phyloP scores from a whole-genome alignment of 2,113 vertebrate genomes.

The Notarius quadriscutis region DNA sequence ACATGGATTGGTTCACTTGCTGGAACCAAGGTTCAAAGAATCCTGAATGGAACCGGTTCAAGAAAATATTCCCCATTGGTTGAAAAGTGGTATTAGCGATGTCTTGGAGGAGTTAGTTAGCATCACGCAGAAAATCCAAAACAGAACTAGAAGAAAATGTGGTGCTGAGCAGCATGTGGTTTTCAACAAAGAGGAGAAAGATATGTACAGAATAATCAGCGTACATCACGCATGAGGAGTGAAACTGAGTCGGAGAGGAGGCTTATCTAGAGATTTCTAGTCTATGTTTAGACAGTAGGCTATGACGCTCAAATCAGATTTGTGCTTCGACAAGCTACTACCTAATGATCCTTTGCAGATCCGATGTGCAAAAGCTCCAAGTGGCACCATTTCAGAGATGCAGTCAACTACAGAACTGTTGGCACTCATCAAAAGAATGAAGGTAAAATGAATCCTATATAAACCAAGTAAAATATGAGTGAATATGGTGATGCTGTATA shows the following conservation, averaged over 20 bases:
- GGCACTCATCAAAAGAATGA: neutral
- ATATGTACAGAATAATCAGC: neutral
- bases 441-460: neutral
- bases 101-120: neutral
- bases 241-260: neutral
- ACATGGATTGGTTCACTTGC: too few species aligned
- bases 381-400: neutral
- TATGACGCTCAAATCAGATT: slow-evolving; percentile 25
- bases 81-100: too few species aligned
- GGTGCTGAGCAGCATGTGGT: neutral
- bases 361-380: slow-evolving; percentile 8
- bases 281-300: slow-evolving; percentile 22
- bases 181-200: neutral
- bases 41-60: too few species aligned
- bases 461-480: neutral
- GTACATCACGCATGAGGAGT: neutral
- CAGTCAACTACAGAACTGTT: neutral
- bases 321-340: slow-evolving; percentile 19
- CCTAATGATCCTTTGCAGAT: slow-evolving; percentile 24
- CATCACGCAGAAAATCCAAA: neutral
- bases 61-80: too few species aligned
- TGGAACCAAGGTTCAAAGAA: too few species aligned
- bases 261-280: neutral
- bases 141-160: neutral
- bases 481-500: neutral